A percentile compares a stretch with the other conserved stretches of the same genome.
Evolutionary conservation across 2,888 invertebrate genomes (phyloP).

Genomic region (Eupithecia pulchellata): DNA sequence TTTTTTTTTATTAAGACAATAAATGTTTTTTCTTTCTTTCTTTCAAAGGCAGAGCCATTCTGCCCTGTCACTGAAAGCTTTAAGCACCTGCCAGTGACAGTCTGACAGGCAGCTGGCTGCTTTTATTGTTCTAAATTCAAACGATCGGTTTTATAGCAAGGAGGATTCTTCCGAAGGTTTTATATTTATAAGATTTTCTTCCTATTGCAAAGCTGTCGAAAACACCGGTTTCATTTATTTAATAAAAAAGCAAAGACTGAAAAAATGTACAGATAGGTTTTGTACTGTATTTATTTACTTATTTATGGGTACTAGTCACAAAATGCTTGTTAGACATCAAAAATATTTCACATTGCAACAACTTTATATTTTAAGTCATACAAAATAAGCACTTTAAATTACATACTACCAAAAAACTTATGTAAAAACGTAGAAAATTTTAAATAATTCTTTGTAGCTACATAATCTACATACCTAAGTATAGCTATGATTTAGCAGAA

Average conservation of each 20-base stretch:
- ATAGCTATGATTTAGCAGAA: background rate
- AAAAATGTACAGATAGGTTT: background rate
- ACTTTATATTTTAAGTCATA: no score
- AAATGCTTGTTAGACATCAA: background rate
- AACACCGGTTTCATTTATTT: background rate
- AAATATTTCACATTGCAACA: no score
- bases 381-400: no score
- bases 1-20: no score
- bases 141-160: constrained; percentile 11
- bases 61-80: constrained; percentile 13
- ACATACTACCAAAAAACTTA: no score
- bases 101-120: constrained; percentile 20
- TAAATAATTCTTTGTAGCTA: background rate
- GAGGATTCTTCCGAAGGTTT: background rate
- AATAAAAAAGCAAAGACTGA: background rate
- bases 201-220: background rate
- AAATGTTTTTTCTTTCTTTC: no score
- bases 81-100: constrained; percentile 25
- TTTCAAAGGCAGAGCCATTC: constrained; percentile 21
- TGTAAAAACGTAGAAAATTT: background rate
- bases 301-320: background rate
- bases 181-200: background rate
- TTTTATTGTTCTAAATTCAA: constrained; percentile 28
- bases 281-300: background rate
- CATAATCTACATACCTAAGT: background rate